Evolutionary conservation across 2,113 vertebrate genomes (phyloP).

Genomic region (Dermatemys mawii): DNA sequence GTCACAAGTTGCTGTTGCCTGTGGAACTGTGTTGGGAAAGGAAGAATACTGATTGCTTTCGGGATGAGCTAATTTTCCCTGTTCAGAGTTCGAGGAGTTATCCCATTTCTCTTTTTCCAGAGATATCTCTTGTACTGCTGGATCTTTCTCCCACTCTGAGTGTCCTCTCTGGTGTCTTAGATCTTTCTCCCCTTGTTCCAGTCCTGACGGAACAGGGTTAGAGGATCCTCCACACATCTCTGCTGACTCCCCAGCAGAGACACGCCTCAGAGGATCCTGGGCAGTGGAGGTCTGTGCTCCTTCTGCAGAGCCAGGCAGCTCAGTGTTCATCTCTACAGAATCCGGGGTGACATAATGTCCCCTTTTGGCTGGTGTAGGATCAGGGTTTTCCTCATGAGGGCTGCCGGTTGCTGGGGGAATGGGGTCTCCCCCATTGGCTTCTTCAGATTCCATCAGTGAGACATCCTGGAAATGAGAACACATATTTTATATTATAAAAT

Average conservation of each 20-base stretch:
- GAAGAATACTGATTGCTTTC: constrained; percentile 22
- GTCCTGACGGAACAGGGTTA: neutral
- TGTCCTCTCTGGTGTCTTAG: neutral
- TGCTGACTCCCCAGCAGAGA: neutral
- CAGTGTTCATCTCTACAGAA: constrained; percentile 33
- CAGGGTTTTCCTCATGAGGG: neutral
- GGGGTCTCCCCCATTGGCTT: constrained; percentile 24
- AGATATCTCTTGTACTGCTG: neutral
- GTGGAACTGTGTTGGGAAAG: neutral
- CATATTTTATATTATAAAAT: constrained; percentile 13
- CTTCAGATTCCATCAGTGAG: constrained; percentile 75
- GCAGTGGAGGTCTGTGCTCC: constrained; percentile 1
- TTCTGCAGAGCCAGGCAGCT: neutral
- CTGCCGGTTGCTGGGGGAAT: neutral
- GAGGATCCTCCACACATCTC: constrained; percentile 42
- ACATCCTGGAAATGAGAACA: constrained; percentile 58
- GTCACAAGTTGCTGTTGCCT: neutral
- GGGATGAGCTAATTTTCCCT: neutral
- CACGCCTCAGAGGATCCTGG: neutral
- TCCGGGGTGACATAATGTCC: neutral
- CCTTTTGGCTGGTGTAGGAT: neutral
- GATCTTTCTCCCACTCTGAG: constrained; percentile 6
- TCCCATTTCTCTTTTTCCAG: neutral
- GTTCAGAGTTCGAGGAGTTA: neutral
- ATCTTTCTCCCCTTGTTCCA: constrained; percentile 8